These are phyloP conservation scores for Carollia perspicillata DNA, from an alignment of 2,113 vertebrate genomes.

Conservation along the genomic window DNA sequence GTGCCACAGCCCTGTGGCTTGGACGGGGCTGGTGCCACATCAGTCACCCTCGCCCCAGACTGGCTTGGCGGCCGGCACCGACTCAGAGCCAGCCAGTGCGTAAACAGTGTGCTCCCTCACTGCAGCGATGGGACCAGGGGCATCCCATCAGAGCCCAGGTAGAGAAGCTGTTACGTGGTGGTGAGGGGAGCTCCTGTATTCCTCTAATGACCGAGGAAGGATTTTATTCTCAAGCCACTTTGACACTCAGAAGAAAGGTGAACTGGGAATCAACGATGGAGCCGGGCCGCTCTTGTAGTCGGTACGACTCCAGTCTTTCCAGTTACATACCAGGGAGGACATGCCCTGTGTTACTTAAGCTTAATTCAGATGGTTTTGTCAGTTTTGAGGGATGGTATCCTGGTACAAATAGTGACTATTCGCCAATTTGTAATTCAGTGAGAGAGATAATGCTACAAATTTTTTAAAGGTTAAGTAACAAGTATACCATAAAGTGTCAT, in stretches of 20 bases:
- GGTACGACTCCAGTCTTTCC: neutral
- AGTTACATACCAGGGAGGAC: neutral
- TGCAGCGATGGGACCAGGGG: neutral
- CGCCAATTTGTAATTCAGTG: neutral
- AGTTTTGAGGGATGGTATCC: neutral
- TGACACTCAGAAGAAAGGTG: neutral
- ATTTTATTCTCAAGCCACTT: neutral
- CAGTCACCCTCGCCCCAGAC: neutral
- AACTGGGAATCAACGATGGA: neutral
- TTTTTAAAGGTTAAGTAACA: neutral
- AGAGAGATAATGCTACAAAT: neutral
- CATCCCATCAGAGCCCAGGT: neutral
- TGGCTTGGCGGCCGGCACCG: neutral
- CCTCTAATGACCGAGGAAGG: neutral
- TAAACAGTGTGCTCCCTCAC: neutral
- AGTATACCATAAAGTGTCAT: neutral
- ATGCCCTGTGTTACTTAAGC: neutral
- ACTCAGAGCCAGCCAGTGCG: neutral
- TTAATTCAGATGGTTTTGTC: neutral
- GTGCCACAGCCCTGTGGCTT: neutral
- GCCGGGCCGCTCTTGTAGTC: neutral
- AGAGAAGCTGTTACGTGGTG: neutral
- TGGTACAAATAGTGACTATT: neutral
- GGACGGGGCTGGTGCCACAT: neutral
- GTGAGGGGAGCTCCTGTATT: neutral